These are phyloP conservation scores for Brotula barbata DNA, from an alignment of 2,797 vertebrate genomes.

Conservation along the genomic window DNA sequence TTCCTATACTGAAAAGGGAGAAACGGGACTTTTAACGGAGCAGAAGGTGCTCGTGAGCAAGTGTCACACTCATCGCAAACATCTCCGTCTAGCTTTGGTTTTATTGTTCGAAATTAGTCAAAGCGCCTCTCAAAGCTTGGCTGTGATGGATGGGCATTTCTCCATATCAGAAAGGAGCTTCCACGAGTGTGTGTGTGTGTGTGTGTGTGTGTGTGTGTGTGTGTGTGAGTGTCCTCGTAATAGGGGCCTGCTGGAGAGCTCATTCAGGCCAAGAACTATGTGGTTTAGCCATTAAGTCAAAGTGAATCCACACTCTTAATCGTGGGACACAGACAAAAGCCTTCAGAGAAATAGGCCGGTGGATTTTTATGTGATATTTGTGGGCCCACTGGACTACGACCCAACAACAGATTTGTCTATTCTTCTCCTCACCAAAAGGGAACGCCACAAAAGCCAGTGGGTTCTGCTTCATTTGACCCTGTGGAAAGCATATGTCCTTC, in stretches of 20 bases:
- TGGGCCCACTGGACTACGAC: conserved; percentile 61
- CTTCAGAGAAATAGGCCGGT: conserved; percentile 42
- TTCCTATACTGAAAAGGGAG: conserved; percentile 65
- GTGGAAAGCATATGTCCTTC: conserved; percentile 95
- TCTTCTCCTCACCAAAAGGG: conserved; percentile 76
- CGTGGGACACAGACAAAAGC: conserved; percentile 52
- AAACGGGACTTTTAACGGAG: conserved; percentile 57
- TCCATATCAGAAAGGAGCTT: conserved; percentile 45
- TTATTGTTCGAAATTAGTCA: conserved; percentile 89
- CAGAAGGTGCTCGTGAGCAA: conserved; percentile 64
- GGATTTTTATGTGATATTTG: conserved; percentile 72
- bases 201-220: conserved; percentile 29
- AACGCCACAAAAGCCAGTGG: conserved; percentile 83
- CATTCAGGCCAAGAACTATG: conserved; percentile 68
- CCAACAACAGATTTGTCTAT: conserved; percentile 74
- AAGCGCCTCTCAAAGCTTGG: conserved; percentile 81
- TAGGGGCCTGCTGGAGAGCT: conserved; percentile 48
- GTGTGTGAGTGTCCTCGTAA: conserved; percentile 25
- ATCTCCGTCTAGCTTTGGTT: conserved; percentile 71
- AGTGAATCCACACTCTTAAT: conserved; percentile 64
- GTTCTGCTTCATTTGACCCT: conserved; percentile 90
- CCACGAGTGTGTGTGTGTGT: conserved; percentile 41
- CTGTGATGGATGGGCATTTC: conserved; percentile 70
- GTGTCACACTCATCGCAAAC: conserved; percentile 70
- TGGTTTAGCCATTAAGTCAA: conserved; percentile 71